These are phyloP conservation scores for Trachops cirrhosus DNA, from an alignment of 2,797 vertebrate genomes.

Conservation along the genomic window DNA sequence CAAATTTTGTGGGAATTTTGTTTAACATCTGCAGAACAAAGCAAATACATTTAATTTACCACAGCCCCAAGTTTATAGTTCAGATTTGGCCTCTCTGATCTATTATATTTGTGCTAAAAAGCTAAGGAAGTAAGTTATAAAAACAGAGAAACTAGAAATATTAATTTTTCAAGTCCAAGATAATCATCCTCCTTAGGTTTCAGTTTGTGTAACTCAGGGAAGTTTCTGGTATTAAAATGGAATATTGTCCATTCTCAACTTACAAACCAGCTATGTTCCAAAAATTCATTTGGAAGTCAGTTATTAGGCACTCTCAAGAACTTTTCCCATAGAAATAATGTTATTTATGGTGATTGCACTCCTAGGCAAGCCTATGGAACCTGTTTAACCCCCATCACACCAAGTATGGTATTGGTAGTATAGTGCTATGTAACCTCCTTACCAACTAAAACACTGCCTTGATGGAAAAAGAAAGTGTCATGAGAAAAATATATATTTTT, in stretches of 20 bases:
- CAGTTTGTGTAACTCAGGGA: conserved; percentile 60
- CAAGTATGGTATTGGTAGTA: not conserved
- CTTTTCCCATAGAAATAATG: conserved; percentile 66
- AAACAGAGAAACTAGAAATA: conserved; percentile 79
- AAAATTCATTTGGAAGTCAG: conserved; percentile 61
- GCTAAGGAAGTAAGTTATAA: conserved; percentile 72
- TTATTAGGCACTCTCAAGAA: conserved; percentile 57
- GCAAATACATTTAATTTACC: conserved; percentile 79
- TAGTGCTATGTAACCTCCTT: not conserved
- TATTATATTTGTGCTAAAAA: conserved; percentile 79
- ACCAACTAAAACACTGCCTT: conserved; percentile 11
- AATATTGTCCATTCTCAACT: conserved; percentile 60
- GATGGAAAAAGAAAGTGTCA: conserved; percentile 53
- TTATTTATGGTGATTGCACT: conserved; percentile 52
- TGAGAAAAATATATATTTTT: conserved; percentile 9
- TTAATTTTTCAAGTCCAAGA: conserved; percentile 81
- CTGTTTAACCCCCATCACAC: not conserved
- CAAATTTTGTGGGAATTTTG: conserved; percentile 75
- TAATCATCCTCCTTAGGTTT: conserved; percentile 78
- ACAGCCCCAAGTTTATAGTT: conserved; percentile 78
- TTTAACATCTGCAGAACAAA: conserved; percentile 84
- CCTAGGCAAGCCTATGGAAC: not conserved
- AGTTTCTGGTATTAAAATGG: conserved; percentile 58
- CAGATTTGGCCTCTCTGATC: conserved; percentile 67
- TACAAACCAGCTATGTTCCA: conserved; percentile 60